Base-by-base conservation (phyloP, 2,888 invertebrate genomes). In the Drosophila atroscutellata region DNA sequence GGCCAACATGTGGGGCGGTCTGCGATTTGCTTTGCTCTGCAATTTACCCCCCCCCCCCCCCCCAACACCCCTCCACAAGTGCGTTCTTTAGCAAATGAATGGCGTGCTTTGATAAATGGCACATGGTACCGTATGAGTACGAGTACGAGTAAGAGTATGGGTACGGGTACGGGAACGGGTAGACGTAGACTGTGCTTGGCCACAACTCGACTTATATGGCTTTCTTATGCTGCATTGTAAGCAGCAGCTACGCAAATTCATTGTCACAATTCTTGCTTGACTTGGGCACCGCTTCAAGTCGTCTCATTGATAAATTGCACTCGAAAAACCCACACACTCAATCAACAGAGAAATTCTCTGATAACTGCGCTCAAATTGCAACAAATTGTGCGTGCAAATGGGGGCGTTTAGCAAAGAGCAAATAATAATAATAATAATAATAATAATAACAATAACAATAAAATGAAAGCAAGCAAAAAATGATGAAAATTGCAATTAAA, bases 21-120 rank as follows among this genome's bases (percentile, higher is more conserved):
- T 39, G 67, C 66, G 66, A 70, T 66, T 71, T 59, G 58, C 60
- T 58, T 67, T 54, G 58, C 63, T 69, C 59, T 64, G 67, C 63
- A 55, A 15, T 37, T 62, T 0, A 28, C 32, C 51, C 50, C n/a
- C 51, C 30, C n/a, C 58, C 57, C 37, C 36, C 55, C 54, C 15
- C 47, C 15, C 7, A n/a, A n/a, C n/a, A n/a, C n/a, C n/a, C n/a
- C n/a, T n/a, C n/a, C n/a, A n/a, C 61, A 65, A 70, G 71, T 69
- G 70, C 51, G 61, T 60, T 70, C 57, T 62, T 64, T 26, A 45
- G 51, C 67, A 62, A 68, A 81, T 82, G 82, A 81, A 81, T 79
- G 72, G 70, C 68, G 52, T 63, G 82, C 82, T 82, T 79, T 81
- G 72, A 81, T 76, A 77, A 66, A 76, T 80, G 64, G 80, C 72